Conservation (phyloP, 2,888 invertebrate species). For the Zele albiditarsus region DNA sequence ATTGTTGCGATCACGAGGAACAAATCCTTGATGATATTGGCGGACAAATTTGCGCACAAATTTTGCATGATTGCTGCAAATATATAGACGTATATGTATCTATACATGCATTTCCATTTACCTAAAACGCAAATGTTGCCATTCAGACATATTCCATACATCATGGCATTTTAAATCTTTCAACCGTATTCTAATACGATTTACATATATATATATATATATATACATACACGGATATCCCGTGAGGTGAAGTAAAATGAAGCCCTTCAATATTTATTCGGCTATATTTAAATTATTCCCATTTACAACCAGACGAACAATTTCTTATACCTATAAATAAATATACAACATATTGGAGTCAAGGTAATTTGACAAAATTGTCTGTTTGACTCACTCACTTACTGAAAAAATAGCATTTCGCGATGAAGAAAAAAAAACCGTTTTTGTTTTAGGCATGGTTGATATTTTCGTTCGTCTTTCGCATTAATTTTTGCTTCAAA, state of each 20-base stretch:
- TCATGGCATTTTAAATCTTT: neutral
- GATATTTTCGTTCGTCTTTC: no score
- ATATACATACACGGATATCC: neutral
- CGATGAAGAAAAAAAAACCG: no score
- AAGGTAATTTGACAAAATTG: no score
- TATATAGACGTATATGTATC: conserved; percentile 24
- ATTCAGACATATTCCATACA: neutral
- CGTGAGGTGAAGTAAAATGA: neutral
- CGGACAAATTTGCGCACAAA: conserved; percentile 28
- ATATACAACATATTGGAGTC: no score
- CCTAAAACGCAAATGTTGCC: conserved; percentile 24
- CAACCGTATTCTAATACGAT: neutral
- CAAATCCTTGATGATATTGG: conserved; percentile 36
- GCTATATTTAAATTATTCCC: neutral
- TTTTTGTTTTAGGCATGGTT: no score
- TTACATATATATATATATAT: neutral
- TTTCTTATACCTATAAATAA: no score
- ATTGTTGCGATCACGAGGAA: conserved; percentile 38
- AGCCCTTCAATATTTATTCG: neutral
- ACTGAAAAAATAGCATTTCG: no score
- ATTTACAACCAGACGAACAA: no score
- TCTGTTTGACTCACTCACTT: no score
- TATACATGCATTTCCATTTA: conserved; percentile 4
- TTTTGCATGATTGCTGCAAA: conserved; percentile 41
- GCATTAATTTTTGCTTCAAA: no score